Evolutionary conservation across 2,113 vertebrate genomes (phyloP), one percentile per base, ranked within the genome.

Genomic region (Seriola quinqueradiata): DNA sequence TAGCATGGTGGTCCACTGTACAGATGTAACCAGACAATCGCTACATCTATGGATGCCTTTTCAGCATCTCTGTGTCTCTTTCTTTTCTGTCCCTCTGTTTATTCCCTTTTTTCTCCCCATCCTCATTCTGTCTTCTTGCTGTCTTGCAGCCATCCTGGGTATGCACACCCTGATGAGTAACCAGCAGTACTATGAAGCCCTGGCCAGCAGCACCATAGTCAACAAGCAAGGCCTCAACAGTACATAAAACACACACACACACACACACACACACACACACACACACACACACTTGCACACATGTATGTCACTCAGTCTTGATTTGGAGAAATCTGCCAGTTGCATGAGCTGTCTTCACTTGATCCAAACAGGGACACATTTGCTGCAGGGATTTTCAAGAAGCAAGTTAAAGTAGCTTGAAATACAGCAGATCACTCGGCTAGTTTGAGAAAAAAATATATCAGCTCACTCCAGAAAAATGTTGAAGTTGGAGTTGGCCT

Each of bases 131-230:
- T 75, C 71, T 48, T 61, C 85, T 76, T 65, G 19, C 70, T 87
- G 64, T 89, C 71, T 84, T 76, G 1, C 90, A 99, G 98, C 98
- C 70, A 99, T 99, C 90, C 95, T 99, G 91, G 98, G 98, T 19
- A 99, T 99, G 98, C 98, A 99, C 93, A 99, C 98, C 2, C 95
- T 99, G 90, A 99, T 99, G 98, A 99, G 98, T 87, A 99, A 98
- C 94, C 98, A 99, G 91, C 98, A 99, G 93, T 99, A 99, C 93
- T 99, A 99, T 12, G 97, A 97, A 92, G 98, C 98, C 8, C 90
- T 99, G 91, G 97, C 97, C 82, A 99, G 97, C 96, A 98, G 96
- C 93, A 97, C 94, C 83, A 99, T 99, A 0, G 97, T 99, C 90
- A 99, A 99, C 96, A 99, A 98, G 92, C 98, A 99, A 90, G 98